Conservation (phyloP, 2,888 invertebrate genomes). For the Cerceris rybyensis region DNA sequence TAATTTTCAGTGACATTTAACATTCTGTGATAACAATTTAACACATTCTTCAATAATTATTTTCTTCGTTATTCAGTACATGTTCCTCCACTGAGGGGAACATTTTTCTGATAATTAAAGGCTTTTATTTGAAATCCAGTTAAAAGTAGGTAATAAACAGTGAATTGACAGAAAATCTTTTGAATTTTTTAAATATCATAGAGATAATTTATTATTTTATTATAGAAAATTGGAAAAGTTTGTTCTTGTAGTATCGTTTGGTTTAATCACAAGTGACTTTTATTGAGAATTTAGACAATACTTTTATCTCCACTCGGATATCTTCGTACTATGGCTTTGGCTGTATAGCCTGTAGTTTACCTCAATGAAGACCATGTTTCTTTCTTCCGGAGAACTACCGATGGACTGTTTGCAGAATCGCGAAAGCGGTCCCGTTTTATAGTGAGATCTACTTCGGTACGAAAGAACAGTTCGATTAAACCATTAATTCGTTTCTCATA, state of each 20-base stretch:
- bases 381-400: constrained; percentile 22
- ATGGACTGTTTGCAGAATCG: constrained; percentile 39
- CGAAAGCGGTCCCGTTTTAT: constrained; percentile 51
- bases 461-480: constrained; percentile 44
- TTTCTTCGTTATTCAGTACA: no score
- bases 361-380: constrained; percentile 49
- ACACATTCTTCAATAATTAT: no score
- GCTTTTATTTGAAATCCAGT: background rate
- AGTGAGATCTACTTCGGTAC: constrained; percentile 11
- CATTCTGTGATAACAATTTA: no score
- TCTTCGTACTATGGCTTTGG: no score
- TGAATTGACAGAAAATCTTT: background rate
- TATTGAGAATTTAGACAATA: no score
- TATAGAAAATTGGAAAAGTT: background rate
- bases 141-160: no score
- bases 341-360: constrained; percentile 18
- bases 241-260: no score
- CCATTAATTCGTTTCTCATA: constrained; percentile 56
- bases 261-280: no score
- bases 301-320: no score
- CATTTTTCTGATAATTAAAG: background rate
- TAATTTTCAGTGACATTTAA: no score
- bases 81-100: background rate
- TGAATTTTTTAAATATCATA: background rate
- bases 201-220: background rate